A percentile compares a stretch with the other conserved stretches of the same genome.
Evolutionary conservation across 1,140 invertebrate species (phyloP).

Genomic region (Anastatus disparis): DNA sequence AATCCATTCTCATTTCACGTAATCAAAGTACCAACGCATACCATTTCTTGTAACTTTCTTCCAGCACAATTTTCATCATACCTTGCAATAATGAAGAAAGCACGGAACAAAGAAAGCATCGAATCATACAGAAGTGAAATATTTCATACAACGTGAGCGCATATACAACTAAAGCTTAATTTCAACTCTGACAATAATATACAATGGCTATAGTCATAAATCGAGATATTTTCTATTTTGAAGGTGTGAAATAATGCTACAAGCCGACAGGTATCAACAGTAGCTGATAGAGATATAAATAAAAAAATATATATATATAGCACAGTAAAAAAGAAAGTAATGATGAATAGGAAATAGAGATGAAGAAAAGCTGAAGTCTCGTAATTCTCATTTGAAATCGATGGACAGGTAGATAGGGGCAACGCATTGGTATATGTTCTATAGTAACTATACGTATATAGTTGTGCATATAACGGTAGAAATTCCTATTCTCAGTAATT

Average conservation of each 20-base stretch:
- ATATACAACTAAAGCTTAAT: neutral
- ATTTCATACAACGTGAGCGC: neutral
- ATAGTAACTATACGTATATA: too few species aligned
- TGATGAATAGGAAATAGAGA: neutral
- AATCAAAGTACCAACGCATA: too few species aligned
- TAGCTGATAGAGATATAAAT: neutral
- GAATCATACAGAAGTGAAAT: neutral
- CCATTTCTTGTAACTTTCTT: neutral
- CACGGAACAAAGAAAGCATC: neutral
- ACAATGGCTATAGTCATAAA: too few species aligned
- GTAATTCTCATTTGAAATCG: slow-evolving; percentile 5
- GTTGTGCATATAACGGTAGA: neutral
- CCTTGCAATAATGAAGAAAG: neutral
- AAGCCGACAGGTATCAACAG: neutral
- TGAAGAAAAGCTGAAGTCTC: neutral
- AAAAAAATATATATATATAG: neutral
- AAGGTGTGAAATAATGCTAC: slow-evolving; percentile 15
- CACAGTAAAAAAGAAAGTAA: neutral
- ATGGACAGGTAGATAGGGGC: slow-evolving; percentile 3
- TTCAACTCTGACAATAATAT: neutral
- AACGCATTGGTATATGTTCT: too few species aligned
- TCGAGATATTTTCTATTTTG: slow-evolving; percentile 14
- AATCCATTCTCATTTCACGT: too few species aligned
- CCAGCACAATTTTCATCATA: neutral
- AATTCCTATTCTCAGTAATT: slow-evolving; percentile 9